A percentile compares a stretch with the other conserved stretches of the same genome.
Evolutionary conservation across 2,888 invertebrate genomes (phyloP).

Genomic region (Gymnoscelis rufifasciata): DNA sequence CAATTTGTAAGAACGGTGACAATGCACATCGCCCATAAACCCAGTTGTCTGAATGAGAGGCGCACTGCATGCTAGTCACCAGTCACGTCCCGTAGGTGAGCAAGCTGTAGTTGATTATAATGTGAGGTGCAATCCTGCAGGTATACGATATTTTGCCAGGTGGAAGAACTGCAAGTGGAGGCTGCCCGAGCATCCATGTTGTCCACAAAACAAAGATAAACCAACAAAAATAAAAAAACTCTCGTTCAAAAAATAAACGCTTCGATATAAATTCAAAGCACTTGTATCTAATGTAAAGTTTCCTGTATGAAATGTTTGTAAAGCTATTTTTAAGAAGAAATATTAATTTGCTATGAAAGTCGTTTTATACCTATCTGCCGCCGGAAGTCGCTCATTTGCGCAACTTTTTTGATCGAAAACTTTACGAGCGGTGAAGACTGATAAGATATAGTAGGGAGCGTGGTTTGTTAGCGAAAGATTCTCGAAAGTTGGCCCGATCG

Average conservation of each 20-base stretch:
- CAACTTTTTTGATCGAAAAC: slow-evolving; percentile 64
- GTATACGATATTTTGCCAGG: slow-evolving; percentile 91
- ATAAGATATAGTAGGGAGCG: slow-evolving; percentile 68
- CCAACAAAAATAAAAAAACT: slow-evolving; percentile 69
- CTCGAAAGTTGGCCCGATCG: slow-evolving; percentile 54
- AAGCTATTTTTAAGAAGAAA: slow-evolving; percentile 74
- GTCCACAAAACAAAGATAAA: slow-evolving; percentile 81
- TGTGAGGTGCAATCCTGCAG: slow-evolving; percentile 80
- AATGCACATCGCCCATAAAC: slow-evolving; percentile 21
- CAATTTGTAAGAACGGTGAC: slow-evolving; percentile 19
- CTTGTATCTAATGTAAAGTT: slow-evolving; percentile 68
- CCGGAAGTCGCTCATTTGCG: slow-evolving; percentile 64
- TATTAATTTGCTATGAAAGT: slow-evolving; percentile 55
- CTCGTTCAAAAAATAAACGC: slow-evolving; percentile 74
- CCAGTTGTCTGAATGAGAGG: slow-evolving; percentile 16
- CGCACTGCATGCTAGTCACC: slow-evolving; percentile 33
- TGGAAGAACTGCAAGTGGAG: slow-evolving; percentile 90
- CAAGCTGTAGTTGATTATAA: slow-evolving; percentile 77
- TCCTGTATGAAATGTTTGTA: slow-evolving; percentile 67
- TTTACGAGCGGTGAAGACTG: slow-evolving; percentile 77
- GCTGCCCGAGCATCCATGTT: slow-evolving; percentile 84
- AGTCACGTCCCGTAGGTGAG: slow-evolving; percentile 52
- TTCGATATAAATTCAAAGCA: slow-evolving; percentile 59
- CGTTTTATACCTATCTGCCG: slow-evolving; percentile 58
- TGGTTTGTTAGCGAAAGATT: slow-evolving; percentile 63